These are phyloP conservation scores for Clarias macrocephalus DNA, from an alignment of 2,113 vertebrate species.

Conservation along the genomic window DNA sequence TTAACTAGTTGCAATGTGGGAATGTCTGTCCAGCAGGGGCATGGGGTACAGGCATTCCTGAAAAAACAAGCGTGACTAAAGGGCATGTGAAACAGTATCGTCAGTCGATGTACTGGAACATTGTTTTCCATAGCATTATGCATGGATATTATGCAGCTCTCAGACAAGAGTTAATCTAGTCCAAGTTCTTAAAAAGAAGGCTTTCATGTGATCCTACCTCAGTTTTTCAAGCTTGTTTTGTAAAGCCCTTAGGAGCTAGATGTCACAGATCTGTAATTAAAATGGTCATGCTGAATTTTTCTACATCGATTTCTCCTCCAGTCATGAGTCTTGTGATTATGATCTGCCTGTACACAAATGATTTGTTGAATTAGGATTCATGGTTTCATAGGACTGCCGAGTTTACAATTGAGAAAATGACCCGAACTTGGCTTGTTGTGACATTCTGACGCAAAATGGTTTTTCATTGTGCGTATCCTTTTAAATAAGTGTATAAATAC, in stretches of 20 bases:
- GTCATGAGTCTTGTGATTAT: not conserved
- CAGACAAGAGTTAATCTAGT: not conserved
- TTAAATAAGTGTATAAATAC: not conserved
- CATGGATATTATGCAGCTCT: not conserved
- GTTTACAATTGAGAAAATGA: not conserved
- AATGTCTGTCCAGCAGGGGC: not conserved
- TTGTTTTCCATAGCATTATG: not conserved
- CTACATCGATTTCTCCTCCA: not conserved
- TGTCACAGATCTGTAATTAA: not conserved
- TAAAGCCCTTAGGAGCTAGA: not conserved
- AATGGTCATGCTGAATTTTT: not conserved
- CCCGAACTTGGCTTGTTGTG: not conserved
- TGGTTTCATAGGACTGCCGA: not conserved
- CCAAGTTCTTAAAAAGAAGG: not conserved
- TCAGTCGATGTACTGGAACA: not conserved
- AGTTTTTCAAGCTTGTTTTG: not conserved
- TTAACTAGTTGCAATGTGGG: not conserved
- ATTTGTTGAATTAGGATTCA: not conserved
- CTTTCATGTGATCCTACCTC: not conserved
- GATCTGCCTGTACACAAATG: not conserved
- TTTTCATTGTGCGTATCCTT: not conserved
- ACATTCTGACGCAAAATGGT: not conserved
- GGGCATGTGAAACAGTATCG: not conserved
- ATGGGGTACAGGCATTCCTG: not conserved
- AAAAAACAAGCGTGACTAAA: slow-evolving; percentile 8